Percentiles rank a stretch among this genome's conserved stretches.
Evolutionary conservation across 1,140 invertebrate genomes (phyloP).

Genomic region (Panagrolaimus sp.): DNA sequence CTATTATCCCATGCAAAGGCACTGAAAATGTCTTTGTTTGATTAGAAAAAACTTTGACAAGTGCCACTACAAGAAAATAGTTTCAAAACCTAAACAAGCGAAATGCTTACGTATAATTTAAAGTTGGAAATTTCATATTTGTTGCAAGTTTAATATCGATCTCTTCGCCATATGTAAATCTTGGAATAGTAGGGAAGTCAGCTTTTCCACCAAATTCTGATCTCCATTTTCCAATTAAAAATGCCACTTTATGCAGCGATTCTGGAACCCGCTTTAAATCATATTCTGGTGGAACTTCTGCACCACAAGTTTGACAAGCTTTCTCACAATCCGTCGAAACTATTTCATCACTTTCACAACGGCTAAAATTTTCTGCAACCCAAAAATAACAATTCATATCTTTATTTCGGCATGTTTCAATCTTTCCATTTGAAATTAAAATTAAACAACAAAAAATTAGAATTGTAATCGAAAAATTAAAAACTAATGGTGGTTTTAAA

Average conservation of each 20-base stretch:
- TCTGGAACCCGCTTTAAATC: constrained; percentile 42
- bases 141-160: constrained; percentile 38
- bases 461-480: too few relatives aligned
- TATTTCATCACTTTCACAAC: constrained; percentile 26
- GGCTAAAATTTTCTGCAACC: constrained; percentile 43
- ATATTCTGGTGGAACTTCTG: constrained; percentile 39
- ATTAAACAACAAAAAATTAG: too few relatives aligned
- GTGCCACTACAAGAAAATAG: too few relatives aligned
- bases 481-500: too few relatives aligned
- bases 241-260: constrained; percentile 43
- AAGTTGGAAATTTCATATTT: constrained; percentile 30
- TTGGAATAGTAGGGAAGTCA: constrained; percentile 55
- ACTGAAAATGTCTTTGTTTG: constrained; percentile 22
- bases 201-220: constrained; percentile 57
- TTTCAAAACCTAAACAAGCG: too few relatives aligned
- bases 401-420: constrained; percentile 4
- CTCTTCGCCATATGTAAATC: constrained; percentile 54
- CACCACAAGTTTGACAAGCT: constrained; percentile 44
- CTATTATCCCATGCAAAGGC: constrained; percentile 58
- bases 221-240: constrained; percentile 51
- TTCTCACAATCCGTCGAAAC: constrained; percentile 41
- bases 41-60: neutral
- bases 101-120: constrained; percentile 55
- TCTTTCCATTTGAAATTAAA: neutral
- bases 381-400: constrained; percentile 27